Evolutionary conservation across 2,113 vertebrate genomes (phyloP), one percentile per base, ranked within the genome.

Genomic region (Pristiophorus japonicus): DNA sequence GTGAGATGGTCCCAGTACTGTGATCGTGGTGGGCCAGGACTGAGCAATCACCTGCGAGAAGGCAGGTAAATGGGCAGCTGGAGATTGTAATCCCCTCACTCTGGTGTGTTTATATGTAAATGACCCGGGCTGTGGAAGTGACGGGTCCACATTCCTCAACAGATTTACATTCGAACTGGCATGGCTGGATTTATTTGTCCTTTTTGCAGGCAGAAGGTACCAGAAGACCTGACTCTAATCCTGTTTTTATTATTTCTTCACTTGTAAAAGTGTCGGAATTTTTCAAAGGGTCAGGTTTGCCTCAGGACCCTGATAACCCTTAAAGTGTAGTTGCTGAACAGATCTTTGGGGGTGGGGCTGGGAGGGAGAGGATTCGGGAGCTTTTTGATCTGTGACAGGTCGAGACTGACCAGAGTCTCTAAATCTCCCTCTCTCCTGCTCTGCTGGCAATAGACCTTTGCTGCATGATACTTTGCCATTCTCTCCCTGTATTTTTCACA

Each of bases 381-480:
- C 97, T 98, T 98, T 98, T 98, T 98, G 97, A 98, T 98, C 98
- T 98, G 98, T 98, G 98, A 98, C 98, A 98, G 97, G 97, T 98
- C 96, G 97, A 98, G 97, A 97, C 97, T 98, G 97, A 97, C 97
- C 98, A 98, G 98, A 98, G 97, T 97, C 96, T 96, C 96, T 51
- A 73, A 97, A 97, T 96, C 96, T 96, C 97, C 96, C 96, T 96
- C 96, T 97, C 96, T 97, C 96, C 96, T 97, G 98, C 96, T 96
- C 95, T 96, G 96, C 96, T 97, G 94, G 96, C 96, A 94, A 95
- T 47, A 96, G 94, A 96, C 96, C 96, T 96, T 62, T 96, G 96
- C 96, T 78, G 96, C 65, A 95, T 96, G 97, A 96, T 96, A 95
- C 96, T 96, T 95, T 96, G 96, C 96, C 96, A 96, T 94, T 96